Evolutionary conservation across 2,797 vertebrate species (phyloP), one percentile per base, ranked within the genome.

Genomic region (Clamator glandarius): DNA sequence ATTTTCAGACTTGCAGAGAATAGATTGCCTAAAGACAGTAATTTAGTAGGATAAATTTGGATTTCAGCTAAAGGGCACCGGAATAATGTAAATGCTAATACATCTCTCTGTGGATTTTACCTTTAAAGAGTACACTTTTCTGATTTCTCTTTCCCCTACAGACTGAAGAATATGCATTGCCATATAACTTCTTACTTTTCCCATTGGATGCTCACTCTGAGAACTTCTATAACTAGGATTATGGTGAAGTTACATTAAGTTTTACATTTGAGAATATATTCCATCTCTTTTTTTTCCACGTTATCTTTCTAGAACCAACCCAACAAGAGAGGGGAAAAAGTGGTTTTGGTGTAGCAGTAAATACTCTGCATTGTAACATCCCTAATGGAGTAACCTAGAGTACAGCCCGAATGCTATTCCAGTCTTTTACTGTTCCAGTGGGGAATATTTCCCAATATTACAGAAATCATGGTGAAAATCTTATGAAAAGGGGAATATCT

Each of bases 1-100:
- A 41, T 31, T 91, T 93, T 61, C 5, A 2, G 4, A 28, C 12
- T 74, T 87, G 31, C 51, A 92, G 64, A 70, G 42, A 80, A 72
- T 4, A 66, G 26, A 66, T 83, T 93, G 35, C 57, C 73, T 87
- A 36, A 91, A 93, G 18, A 59, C 41, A 41, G 31, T 33, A 81
- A 91, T 86, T 89, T 52, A 83, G 62, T 16, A 68, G 66, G 62
- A 80, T 59, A 92, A 83, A 85, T 92, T 75, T 87, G 84, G 20
- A 66, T 89, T 28, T 87, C 35, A 55, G 9, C 64, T 84, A 93
- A 94, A 94, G 94, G 92, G 35, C 72, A 89, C 29, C 8, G 11
- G 69, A 92, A 74, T 62, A 87, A 83, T 81, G 69, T 72, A 84
- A 95, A 94, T 58, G 73, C 25, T 83, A 83, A 75, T 74, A 35